Percentiles rank a stretch among this genome's conserved stretches.
Evolutionary conservation across 1,140 invertebrate species (phyloP).

Genomic region (Onthophagus taurus): DNA sequence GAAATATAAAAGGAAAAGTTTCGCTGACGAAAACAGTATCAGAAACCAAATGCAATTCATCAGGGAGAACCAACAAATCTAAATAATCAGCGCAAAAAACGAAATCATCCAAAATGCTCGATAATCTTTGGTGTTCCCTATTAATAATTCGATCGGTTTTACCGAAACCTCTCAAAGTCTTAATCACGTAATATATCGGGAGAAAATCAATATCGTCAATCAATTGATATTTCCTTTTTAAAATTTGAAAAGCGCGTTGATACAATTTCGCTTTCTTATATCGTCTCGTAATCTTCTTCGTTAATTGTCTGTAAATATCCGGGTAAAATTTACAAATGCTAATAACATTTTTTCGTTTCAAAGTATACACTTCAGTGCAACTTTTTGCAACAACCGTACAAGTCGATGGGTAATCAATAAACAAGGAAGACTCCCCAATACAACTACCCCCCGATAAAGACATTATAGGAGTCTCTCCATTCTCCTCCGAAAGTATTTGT

Average conservation of each 20-base stretch:
- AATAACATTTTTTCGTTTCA: constrained; percentile 9
- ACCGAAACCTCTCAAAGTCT: constrained; percentile 1
- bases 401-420: constrained; percentile 15
- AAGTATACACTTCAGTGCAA: constrained; percentile 14
- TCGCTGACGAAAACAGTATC: constrained; percentile 17
- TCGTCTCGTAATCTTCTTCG: background rate
- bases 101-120: background rate
- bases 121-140: background rate
- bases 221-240: background rate
- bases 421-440: constrained; percentile 17
- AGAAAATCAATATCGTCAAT: background rate
- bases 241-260: background rate
- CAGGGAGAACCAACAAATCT: constrained; percentile 17
- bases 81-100: constrained; percentile 16
- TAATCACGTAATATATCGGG: constrained; percentile 9
- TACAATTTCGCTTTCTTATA: constrained; percentile 9
- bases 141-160: background rate
- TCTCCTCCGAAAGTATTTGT: constrained; percentile 18
- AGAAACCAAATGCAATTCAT: constrained; percentile 15
- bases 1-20: constrained; percentile 16
- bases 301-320: constrained; percentile 6
- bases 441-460: constrained; percentile 15
- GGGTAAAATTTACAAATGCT: constrained; percentile 12
- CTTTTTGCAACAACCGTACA: constrained; percentile 16
- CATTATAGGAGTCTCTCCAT: constrained; percentile 19